Evolutionary conservation across 2,797 vertebrate genomes (phyloP).

Genomic region (Microctenopoma lineatum): DNA sequence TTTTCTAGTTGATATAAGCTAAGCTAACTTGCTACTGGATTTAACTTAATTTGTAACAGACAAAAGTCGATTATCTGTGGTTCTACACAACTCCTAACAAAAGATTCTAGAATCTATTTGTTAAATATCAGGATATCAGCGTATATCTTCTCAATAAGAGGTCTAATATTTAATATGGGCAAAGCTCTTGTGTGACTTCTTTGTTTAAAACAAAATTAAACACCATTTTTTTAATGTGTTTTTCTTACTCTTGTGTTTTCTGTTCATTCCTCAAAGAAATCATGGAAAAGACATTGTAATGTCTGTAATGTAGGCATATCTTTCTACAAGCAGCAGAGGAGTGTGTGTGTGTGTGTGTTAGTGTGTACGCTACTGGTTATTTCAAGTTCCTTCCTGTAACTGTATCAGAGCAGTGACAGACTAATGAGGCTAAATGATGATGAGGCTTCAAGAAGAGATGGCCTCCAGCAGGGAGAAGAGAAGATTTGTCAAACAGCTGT

Average conservation of each 20-base stretch:
- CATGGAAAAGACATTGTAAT: not conserved
- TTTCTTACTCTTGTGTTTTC: not conserved
- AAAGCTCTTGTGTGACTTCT: too few relatives aligned
- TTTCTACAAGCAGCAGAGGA: slow-evolving; percentile 12
- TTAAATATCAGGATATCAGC: too few relatives aligned
- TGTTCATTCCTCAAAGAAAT: not conserved
- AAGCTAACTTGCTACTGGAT: too few relatives aligned
- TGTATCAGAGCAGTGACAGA: slow-evolving; percentile 73
- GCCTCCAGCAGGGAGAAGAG: slow-evolving; percentile 50
- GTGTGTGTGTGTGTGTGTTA: slow-evolving; percentile 17
- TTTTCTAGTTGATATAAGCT: too few relatives aligned
- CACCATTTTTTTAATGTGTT: not conserved
- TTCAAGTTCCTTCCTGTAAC: slow-evolving; percentile 79
- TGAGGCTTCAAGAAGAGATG: slow-evolving; percentile 64
- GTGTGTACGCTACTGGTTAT: slow-evolving; percentile 36
- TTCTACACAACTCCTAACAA: too few relatives aligned
- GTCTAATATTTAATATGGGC: too few relatives aligned
- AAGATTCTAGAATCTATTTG: too few relatives aligned
- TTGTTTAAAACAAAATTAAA: too few relatives aligned
- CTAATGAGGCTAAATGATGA: slow-evolving; percentile 82
- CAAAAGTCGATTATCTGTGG: too few relatives aligned
- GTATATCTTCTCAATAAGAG: too few relatives aligned
- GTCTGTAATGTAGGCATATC: not conserved
- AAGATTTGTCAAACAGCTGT: slow-evolving; percentile 61
- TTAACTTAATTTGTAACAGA: too few relatives aligned